Evolutionary conservation across 2,888 invertebrate genomes (phyloP).

Genomic region (Sympetrum striolatum): DNA sequence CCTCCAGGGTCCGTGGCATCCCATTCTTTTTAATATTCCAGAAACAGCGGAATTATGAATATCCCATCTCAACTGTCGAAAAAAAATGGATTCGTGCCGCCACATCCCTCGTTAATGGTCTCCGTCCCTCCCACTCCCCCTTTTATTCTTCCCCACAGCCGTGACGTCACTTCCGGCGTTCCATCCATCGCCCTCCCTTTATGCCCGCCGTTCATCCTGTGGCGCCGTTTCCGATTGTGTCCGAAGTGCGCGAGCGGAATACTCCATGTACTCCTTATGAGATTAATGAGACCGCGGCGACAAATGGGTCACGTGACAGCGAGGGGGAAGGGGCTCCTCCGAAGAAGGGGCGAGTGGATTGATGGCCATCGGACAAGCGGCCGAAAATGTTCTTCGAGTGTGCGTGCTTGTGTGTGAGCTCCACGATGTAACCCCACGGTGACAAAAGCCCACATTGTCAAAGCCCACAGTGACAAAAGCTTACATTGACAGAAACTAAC

Average conservation of each 20-base stretch:
- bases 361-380: background rate
- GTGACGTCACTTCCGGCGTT: slow-evolving; percentile 40
- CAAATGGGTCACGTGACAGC: slow-evolving; percentile 29
- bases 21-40: background rate
- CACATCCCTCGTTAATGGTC: background rate
- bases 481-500: too few species aligned
- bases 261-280: background rate
- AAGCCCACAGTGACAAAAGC: too few species aligned
- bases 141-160: background rate
- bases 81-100: background rate
- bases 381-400: background rate
- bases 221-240: slow-evolving; percentile 29
- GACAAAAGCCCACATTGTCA: too few species aligned
- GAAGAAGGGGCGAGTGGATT: background rate
- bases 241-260: background rate
- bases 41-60: background rate
- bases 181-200: background rate
- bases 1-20: background rate
- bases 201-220: background rate
- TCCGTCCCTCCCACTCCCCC: background rate
- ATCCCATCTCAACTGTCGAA: background rate
- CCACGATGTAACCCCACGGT: too few species aligned
- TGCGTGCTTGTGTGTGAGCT: background rate
- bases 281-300: slow-evolving; percentile 37
- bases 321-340: background rate